Base-by-base conservation (phyloP, 2,113 vertebrate genomes). In the Nothocercus nigrocapillus region DNA sequence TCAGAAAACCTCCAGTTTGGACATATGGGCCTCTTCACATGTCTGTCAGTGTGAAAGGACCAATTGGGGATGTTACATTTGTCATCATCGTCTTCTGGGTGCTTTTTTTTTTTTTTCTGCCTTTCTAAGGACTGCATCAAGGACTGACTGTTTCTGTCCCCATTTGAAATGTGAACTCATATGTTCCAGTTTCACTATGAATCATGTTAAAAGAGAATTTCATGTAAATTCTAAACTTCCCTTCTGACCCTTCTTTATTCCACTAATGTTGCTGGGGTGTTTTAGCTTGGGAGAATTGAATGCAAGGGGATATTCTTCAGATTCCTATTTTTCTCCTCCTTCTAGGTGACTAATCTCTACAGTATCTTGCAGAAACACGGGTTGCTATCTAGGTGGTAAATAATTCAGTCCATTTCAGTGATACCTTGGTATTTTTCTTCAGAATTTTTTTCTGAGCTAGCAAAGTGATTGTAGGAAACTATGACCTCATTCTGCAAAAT, bases 1-100 rank as follows among this genome's bases (percentile, higher is more conserved):
- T 90, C 44, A 75, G 88, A 85, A 94, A 95, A 64, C 32, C 76
- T 81, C 30, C 25, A 8, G 32, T 92, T 73, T 76, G 83, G 73
- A 88, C 73, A 69, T 49, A 54, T 38, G 74, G 67, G 49, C 64
- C 49, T 80, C 77, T 86, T 72, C 11, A 11, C 16, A 10, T 66
- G 85, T 44, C 88, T 88, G 58, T 74, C 30, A 24, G 77, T 66
- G 66, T 86, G 83, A 68, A 85, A 79, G 73, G 47, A 72, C 75
- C 58, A 27, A 63, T 76, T 90, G 69, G 62, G 84, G 78, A 62
- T 7, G 8, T 74, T 16, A n/a, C 8, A 86, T 49, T 49, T 84
- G 66, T 66, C 63, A 83, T 2, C 27, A 3, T 32, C 19, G 13
- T 51, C 38, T 91, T 79, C 24, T 85, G 91, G 63, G 44, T 67